A percentile compares a stretch with the other conserved stretches of the same genome.
Conservation (phyloP, 2,113 vertebrate species). For the Apteryx owenii region DNA sequence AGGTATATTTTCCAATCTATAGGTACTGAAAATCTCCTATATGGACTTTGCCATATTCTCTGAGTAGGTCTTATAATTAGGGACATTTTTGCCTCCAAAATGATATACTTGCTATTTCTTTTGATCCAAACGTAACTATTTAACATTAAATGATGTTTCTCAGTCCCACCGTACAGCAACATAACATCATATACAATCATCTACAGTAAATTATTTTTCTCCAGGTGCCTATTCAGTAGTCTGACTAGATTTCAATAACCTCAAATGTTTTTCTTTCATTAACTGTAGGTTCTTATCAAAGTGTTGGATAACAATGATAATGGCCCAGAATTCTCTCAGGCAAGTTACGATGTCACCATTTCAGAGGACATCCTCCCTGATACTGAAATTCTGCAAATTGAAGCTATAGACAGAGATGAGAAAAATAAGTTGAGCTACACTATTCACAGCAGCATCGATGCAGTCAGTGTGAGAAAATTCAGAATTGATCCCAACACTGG, state of each 20-base stretch:
- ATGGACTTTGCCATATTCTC: neutral
- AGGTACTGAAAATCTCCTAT: neutral
- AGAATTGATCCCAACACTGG: constrained; percentile 88
- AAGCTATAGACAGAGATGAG: constrained; percentile 93
- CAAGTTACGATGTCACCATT: constrained; percentile 89
- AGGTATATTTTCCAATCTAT: neutral
- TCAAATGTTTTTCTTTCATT: constrained; percentile 18
- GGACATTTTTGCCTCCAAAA: neutral
- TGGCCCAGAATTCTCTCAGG: constrained; percentile 91
- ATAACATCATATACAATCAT: neutral
- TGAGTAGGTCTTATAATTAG: neutral
- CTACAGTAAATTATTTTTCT: neutral
- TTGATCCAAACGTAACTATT: neutral
- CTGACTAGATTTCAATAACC: neutral
- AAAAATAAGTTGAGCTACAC: constrained; percentile 90
- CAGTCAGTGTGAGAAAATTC: constrained; percentile 90
- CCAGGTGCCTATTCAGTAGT: neutral
- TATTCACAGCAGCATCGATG: constrained; percentile 92
- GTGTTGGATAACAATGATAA: constrained; percentile 97
- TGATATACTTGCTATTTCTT: neutral
- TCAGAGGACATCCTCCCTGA: constrained; percentile 91
- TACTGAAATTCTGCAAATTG: constrained; percentile 91
- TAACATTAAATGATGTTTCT: neutral
- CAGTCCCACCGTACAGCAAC: neutral
- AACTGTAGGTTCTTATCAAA: constrained; percentile 88